These are phyloP conservation scores for Oryzias celebensis DNA, from an alignment of 2,113 vertebrate species.

Conservation along the genomic window DNA sequence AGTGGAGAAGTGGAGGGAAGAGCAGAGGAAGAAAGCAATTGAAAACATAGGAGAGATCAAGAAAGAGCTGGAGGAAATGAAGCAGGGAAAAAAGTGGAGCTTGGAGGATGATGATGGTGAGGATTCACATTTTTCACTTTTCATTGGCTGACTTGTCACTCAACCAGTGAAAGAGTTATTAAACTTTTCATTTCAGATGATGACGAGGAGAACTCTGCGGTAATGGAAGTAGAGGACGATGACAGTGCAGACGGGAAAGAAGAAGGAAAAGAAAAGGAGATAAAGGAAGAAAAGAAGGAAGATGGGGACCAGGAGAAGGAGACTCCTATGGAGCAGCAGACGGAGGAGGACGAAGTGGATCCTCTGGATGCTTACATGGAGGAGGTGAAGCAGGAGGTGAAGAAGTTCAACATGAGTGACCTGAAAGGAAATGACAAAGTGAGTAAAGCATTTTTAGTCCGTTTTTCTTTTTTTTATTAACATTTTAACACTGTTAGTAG, in stretches of 20 bases:
- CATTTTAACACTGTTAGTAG: too few species aligned
- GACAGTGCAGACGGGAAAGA: constrained; percentile 85
- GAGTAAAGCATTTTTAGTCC: constrained; percentile 1
- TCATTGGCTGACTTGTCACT: not conserved
- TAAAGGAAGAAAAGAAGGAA: constrained; percentile 79
- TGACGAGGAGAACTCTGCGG: constrained; percentile 68
- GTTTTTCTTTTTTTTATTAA: too few species aligned
- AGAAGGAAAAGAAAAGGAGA: constrained; percentile 83
- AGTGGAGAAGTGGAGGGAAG: constrained; percentile 98
- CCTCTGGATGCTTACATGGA: constrained; percentile 98
- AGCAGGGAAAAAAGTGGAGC: constrained; percentile 98
- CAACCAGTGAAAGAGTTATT: not conserved
- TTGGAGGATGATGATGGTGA: constrained; percentile 97
- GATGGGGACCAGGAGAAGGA: constrained; percentile 83
- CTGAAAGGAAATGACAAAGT: constrained; percentile 96
- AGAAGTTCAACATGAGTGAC: constrained; percentile 97
- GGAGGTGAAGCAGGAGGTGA: constrained; percentile 98
- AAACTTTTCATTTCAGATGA: constrained; percentile 65
- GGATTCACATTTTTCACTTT: not conserved
- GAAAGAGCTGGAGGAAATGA: constrained; percentile 97
- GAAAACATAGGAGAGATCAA: constrained; percentile 97
- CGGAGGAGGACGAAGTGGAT: constrained; percentile 86
- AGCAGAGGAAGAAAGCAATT: constrained; percentile 96
- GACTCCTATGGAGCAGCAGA: constrained; percentile 74
- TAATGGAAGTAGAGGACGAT: constrained; percentile 82